Base-by-base conservation (phyloP, 2,113 vertebrate genomes). In the Campylomormyrus tamandua region DNA sequence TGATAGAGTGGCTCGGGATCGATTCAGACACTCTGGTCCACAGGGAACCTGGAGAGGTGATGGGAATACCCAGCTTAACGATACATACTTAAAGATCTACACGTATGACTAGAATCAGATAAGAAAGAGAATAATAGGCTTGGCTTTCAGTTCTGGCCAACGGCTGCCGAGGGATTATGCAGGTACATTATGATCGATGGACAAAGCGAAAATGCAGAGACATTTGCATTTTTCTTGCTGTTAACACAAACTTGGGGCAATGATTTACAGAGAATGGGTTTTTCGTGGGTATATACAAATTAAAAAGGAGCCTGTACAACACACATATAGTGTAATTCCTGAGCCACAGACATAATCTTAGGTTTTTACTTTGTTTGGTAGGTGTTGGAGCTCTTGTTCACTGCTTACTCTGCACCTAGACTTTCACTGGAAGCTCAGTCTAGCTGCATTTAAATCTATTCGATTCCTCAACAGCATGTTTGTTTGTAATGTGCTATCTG, bases 201-300 rank as follows among this genome's bases (percentile, higher is more conserved):
- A 88, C 74, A 74, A 56, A 39, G 24, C 49, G 3, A 83, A 35
- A 17, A 49, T 83, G 35, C 35, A 27, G 74, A 84, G 19, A 42
- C 87, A 94, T 96, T 95, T 90, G 85, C 93, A 94, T 94, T 94
- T 95, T 94, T 95, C 94, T 93, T 91, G 93, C 91, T 89, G 84
- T 89, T 92, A 92, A 3, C 50, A 27, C 35, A 83, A 83, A 56
- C 17, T 50, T 45, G 19, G 6, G 45, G 24, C 39, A 6, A 35
- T 48, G 17, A 24, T 48, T 49, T 27, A 9, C 46, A 53, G 31
- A 80, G 13, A 11, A 19, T n/a, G 4, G 24, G 31, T 35, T 45
- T 56, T 89, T 56, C 15, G 1, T n/a, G 46, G 52, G 80, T 84
- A 62, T 53, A 89, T 56, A 85, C 52, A 85, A 48, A 89, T 52